Conservation (phyloP, 2,113 vertebrate genomes). For the Oryzias javanicus region DNA sequence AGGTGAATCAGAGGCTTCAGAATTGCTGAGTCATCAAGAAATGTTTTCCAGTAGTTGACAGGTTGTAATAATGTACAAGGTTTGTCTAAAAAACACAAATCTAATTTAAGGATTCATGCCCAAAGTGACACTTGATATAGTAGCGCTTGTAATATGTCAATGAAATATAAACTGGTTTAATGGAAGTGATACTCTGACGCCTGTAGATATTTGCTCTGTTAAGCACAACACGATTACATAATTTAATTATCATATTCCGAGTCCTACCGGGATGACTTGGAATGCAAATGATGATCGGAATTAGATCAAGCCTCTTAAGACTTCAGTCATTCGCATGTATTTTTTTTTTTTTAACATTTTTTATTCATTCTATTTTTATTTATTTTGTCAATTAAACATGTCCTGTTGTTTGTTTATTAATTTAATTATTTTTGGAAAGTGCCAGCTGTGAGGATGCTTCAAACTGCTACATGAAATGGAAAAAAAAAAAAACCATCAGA, state of each 20-base stretch:
- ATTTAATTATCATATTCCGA: constrained; percentile 63
- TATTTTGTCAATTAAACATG: constrained; percentile 2
- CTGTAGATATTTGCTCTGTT: constrained; percentile 66
- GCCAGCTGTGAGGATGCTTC: no score
- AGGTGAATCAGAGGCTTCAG: constrained; percentile 38
- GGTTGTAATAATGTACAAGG: no score
- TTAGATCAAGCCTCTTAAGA: constrained; percentile 45
- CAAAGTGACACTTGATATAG: constrained; percentile 49
- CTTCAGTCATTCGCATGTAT: constrained; percentile 10
- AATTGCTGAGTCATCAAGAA: constrained; percentile 40
- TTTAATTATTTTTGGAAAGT: no score
- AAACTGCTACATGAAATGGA: no score
- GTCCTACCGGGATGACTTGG: constrained; percentile 29
- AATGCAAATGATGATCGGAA: constrained; percentile 51
- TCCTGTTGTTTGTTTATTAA: no score
- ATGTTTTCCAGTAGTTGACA: no score
- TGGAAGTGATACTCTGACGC: constrained; percentile 42
- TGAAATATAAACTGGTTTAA: constrained; percentile 45
- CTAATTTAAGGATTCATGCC: constrained; percentile 35
- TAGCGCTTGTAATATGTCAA: constrained; percentile 15
- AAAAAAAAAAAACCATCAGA: no score
- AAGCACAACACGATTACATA: constrained; percentile 58
- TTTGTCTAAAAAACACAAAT: no score
- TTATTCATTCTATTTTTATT: constrained; percentile 1
- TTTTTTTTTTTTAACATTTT: constrained; percentile 22